Evolutionary conservation across 2,113 vertebrate species (phyloP).

Genomic region (Erythrolamprus reginae): DNA sequence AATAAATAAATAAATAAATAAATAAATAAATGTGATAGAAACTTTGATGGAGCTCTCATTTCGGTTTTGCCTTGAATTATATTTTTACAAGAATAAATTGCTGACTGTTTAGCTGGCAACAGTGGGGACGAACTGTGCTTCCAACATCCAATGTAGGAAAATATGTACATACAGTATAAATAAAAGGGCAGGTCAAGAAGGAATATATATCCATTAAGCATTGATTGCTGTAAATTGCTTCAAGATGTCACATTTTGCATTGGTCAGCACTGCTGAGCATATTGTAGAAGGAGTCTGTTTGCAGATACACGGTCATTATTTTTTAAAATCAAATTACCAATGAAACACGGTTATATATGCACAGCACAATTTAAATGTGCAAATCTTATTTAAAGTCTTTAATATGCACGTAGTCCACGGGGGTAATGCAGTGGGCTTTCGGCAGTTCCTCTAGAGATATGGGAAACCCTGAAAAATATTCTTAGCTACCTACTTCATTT

Average conservation of each 20-base stretch:
- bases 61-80: not conserved
- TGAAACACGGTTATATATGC: not conserved
- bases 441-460: not conserved
- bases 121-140: not conserved
- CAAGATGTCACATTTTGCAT: not conserved
- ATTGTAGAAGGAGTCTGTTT: not conserved
- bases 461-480: not conserved
- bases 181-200: slow-evolving; percentile 7
- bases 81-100: not conserved
- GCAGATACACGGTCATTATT: not conserved
- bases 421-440: slow-evolving; percentile 16
- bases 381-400: not conserved
- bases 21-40: too few species aligned
- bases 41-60: not conserved
- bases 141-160: slow-evolving; percentile 11
- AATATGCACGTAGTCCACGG: not conserved
- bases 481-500: not conserved
- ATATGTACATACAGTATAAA: not conserved
- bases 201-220: not conserved
- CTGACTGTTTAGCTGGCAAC: not conserved
- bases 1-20: too few species aligned
- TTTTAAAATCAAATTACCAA: slow-evolving; percentile 8
- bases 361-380: not conserved
- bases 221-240: slow-evolving; percentile 23
- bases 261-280: not conserved